Conservation (phyloP, 2,113 vertebrate genomes). For the Misgurnus mizolepis region DNA sequence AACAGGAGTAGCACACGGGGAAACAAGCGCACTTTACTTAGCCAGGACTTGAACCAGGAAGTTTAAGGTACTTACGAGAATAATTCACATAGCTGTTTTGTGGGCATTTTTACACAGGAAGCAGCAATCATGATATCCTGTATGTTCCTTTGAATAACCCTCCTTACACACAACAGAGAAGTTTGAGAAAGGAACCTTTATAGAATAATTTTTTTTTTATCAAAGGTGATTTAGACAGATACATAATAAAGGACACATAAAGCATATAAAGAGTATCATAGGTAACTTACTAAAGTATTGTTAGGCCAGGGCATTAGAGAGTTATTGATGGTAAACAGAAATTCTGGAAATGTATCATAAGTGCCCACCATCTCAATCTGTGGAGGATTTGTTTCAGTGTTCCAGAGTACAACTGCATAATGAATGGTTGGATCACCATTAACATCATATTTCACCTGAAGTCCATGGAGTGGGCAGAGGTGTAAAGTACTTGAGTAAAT, state of each 20-base stretch:
- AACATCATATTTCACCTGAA: constrained; percentile 71
- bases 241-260: neutral
- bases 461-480: constrained; percentile 68
- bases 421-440: constrained; percentile 68
- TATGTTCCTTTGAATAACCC: constrained; percentile 27
- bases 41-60: too few relatives aligned
- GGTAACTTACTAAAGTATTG: neutral
- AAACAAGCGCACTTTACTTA: too few relatives aligned
- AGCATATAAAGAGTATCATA: neutral
- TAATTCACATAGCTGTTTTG: constrained; percentile 40
- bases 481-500: too few relatives aligned
- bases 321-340: constrained; percentile 64
- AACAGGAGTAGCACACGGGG: too few relatives aligned
- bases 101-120: constrained; percentile 41
- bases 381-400: constrained; percentile 59
- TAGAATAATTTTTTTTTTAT: too few relatives aligned
- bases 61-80: constrained; percentile 39
- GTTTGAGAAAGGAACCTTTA: constrained; percentile 51
- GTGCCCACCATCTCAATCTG: constrained; percentile 68
- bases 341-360: constrained; percentile 58
- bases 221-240: too few relatives aligned
- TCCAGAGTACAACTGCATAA: constrained; percentile 79
- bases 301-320: constrained; percentile 71
- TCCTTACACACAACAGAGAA: constrained; percentile 46
- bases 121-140: constrained; percentile 39